Percentiles rank a stretch among this genome's conserved stretches.
phyloP scores from a whole-genome alignment of 2,113 vertebrate species.

The Pithys albifrons region DNA sequence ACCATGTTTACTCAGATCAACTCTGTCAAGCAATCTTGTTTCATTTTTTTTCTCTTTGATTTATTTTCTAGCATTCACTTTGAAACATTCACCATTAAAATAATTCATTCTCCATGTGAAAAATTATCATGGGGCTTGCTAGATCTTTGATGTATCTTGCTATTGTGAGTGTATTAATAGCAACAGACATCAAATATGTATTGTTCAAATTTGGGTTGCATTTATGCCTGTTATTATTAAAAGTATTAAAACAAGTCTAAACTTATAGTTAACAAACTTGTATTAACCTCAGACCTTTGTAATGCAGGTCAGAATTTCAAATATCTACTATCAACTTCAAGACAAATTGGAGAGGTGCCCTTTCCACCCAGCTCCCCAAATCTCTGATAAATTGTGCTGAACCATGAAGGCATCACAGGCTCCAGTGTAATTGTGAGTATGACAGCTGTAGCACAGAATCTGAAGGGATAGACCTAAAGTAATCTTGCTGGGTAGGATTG shows the following conservation, averaged over 20 bases:
- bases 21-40: neutral
- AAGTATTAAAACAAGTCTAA: neutral
- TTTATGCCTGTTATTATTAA: neutral
- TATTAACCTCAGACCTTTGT: neutral
- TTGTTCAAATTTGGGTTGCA: neutral
- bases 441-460: neutral
- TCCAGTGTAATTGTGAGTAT: neutral
- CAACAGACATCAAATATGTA: neutral
- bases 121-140: neutral
- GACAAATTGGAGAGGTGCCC: slow-evolving; percentile 14
- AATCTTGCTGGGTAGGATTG: neutral
- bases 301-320: neutral
- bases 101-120: neutral
- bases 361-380: slow-evolving; percentile 14
- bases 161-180: neutral
- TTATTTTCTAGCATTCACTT: neutral
- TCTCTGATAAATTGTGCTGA: slow-evolving; percentile 36
- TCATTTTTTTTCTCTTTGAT: neutral
- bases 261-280: neutral
- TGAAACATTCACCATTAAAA: too few relatives aligned
- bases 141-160: neutral
- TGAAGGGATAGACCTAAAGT: neutral
- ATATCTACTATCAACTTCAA: neutral
- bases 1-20: neutral
- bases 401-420: neutral